Evolutionary conservation across 2,113 vertebrate genomes (phyloP), one percentile per base, ranked within the genome.

Genomic region (Todiramphus saurophagus): DNA sequence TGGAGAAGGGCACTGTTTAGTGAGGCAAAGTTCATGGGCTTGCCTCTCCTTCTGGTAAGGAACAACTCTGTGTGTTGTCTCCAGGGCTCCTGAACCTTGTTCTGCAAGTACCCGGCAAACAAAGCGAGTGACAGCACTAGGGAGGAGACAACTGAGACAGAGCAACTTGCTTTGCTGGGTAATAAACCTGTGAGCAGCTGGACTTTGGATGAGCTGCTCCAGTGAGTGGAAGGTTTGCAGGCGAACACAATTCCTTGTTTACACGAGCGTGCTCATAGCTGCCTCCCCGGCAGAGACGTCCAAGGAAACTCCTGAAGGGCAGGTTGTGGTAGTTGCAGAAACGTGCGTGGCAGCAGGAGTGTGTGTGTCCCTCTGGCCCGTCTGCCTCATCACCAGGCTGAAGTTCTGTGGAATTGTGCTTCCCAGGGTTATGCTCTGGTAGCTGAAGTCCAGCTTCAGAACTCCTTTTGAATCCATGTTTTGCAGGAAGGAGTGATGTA

Each of bases 141-240:
- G 83, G 60, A 78, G 87, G 76, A 76, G 50, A 68, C 39, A 51
- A 35, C 16, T 0, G 39, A 85, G 59, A 88, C 78, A 67, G 74
- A 95, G 59, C 70, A 82, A 48, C 31, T 93, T 85, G 75, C 55
- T 82, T 83, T 11, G 4, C 82, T 50, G 85, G 41, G 79, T 83
- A 63, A 91, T 95, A 95, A 97, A 90, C 50, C 63, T 17, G 16
- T 5, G 24, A 68, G 68, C 89, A 83, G 37, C 63, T 93, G 96
- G 87, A 97, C 96, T 97, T 96, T 96, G 96, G 94, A 90, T 94
- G 87, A 83, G 82, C 92, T 73, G 46, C 78, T 77, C 89, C 0
- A 4, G n/a, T 80, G 82, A 74, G 55, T 12, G 15, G 50, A 68
- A 95, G 44, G 60, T 93, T 73, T 80, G 59, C 76, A 67, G 63